A percentile compares a stretch with the other conserved stretches of the same genome.
phyloP scores from a whole-genome alignment of 2,888 invertebrate species.

The Erebia epiphron region DNA sequence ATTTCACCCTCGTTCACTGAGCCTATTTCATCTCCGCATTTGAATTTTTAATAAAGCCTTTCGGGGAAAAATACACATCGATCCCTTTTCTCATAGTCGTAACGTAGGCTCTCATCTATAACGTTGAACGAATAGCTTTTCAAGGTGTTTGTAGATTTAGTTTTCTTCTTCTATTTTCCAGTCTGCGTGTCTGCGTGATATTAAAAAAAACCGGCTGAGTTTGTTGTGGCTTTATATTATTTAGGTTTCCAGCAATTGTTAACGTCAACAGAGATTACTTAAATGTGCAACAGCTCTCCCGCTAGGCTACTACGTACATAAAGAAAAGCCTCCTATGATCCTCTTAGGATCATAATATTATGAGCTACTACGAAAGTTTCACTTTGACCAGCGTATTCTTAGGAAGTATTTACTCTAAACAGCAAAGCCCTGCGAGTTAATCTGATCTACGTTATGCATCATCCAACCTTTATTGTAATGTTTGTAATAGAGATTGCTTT shows the following conservation, averaged over 20 bases:
- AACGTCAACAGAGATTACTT: too few species aligned
- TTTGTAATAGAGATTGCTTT: neutral
- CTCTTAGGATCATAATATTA: too few species aligned
- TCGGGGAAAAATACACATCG: conserved; percentile 17
- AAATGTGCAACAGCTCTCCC: too few species aligned
- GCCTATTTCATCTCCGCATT: conserved; percentile 45
- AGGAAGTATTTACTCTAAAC: neutral
- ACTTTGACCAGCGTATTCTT: too few species aligned
- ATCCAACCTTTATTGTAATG: neutral
- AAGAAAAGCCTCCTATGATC: too few species aligned
- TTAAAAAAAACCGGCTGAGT: too few species aligned
- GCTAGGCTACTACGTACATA: too few species aligned
- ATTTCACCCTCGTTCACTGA: conserved; percentile 46
- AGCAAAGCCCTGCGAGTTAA: neutral
- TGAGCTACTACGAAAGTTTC: too few species aligned
- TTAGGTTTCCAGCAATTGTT: too few species aligned
- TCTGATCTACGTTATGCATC: neutral
- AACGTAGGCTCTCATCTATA: neutral
- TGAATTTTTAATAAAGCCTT: conserved; percentile 49
- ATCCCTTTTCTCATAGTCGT: conserved; percentile 2
- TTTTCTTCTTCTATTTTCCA: neutral
- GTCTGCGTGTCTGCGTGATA: too few species aligned
- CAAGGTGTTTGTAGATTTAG: neutral
- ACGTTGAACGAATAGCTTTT: neutral
- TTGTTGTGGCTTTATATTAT: too few species aligned